Base-by-base conservation (phyloP, 2,888 invertebrate genomes). In the Mimachlamys varia region DNA sequence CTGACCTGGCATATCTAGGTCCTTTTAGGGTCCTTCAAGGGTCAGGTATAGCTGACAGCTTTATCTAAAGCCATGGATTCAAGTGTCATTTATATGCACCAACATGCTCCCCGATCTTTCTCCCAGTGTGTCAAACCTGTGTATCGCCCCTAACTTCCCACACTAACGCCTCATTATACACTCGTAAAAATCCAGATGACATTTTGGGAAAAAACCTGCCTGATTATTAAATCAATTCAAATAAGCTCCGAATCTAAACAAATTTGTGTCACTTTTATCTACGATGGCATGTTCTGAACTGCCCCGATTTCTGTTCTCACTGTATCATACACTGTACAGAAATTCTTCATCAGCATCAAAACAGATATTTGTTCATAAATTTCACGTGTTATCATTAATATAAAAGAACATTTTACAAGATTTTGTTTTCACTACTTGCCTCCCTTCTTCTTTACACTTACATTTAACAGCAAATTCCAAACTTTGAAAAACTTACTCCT, bases 51-150 rank as follows among this genome's bases (percentile, higher is more conserved):
- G 4, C 76, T 12, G 76, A 33, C 76, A 76, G 2, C 76, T 76
- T 76, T 76, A 76, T 76, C 76, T 76, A 76, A 76, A 76, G 19
- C 76, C 76, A 5, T 76, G 33, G 76, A 2, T 76, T 27, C 33
- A 76, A 27, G 76, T 76, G 76, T 76, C 76, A 76, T 76, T 76
- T 76, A 76, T 76, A 76, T 76, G 76, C 76, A 76, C 76, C 15
- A 33, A 33, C 76, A 76, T 76, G 76, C 76, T 76, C 76, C 76
- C 13, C 17, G 27, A 27, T 76, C 0, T 27, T 76, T 76, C 76
- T 33, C 33, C 76, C 33, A 27, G 76, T 76, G 27, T 76, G 76
- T 76, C 76, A 76, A 33, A 7, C 33, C 33, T 33, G 13, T 0
- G 76, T 76, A 27, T 76, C 33, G 13, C 33, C 33, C 76, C 12